Base-by-base conservation (phyloP, 1,140 invertebrate genomes). In the Zophobas morio region DNA sequence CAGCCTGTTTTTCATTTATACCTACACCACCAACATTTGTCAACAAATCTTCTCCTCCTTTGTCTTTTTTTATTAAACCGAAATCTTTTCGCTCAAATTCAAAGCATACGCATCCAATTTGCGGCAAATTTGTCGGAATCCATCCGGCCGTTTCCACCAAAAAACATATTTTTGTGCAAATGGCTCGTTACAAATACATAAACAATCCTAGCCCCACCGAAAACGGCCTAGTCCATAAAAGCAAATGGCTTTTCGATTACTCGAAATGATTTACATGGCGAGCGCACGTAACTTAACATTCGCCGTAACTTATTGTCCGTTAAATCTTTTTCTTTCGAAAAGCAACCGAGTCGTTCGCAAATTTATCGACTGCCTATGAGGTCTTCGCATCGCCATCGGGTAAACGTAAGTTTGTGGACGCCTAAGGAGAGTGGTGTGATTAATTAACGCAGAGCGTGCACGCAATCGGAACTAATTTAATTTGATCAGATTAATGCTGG, bases 381-480 rank as follows among this genome's bases (percentile, higher is more conserved):
- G 49, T 20, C 4, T 51, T n/a, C 49, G n/a, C 49, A 51, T 51
- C 6, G 20, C 20, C 4, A 51, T 20, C n/a, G n/a, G n/a, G n/a
- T 20, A 20, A 20, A 20, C 49, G n/a, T 51, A 51, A 51, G 49
- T 51, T 51, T 51, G 49, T 51, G 6, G 49, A 5, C 49, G 4
- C n/a, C 6, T 51, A 51, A 51, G n/a, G 49, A 51, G 20, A 51
- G 49, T 51, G 6, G 49, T 5, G 49, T 51, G 49, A 51, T 51
- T 51, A 51, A 70, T 70, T 70, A 70, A 70, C 36, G 42, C 37
- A 1, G 36, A 39, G 63, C 63, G 63, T 70, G 63, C 63, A 70
- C 63, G 63, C 63, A 70, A 70, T 70, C 63, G 63, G 36, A 70
- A 70, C 20, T 70, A 70, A 70, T 70, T 70, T 70, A 70, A 70